A percentile compares a stretch with the other conserved stretches of the same genome.
phyloP scores from a whole-genome alignment of 2,113 vertebrate genomes.

The Cebidichthys violaceus region DNA sequence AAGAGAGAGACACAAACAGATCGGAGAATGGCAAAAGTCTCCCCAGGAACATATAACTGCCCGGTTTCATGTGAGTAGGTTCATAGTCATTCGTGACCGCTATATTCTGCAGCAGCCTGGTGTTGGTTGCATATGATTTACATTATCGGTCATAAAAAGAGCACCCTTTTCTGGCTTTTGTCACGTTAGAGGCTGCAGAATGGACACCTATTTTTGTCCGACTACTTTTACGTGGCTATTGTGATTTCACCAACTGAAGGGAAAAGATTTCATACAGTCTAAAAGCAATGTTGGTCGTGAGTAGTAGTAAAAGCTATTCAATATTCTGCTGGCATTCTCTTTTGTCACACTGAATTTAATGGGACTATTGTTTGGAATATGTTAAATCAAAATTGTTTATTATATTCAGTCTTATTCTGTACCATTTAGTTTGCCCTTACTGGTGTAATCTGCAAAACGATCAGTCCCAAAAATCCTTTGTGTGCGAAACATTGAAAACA shows the following conservation, averaged over 20 bases:
- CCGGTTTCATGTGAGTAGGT: conserved; percentile 10
- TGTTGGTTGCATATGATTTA: not conserved
- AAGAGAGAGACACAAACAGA: not conserved
- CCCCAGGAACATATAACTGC: conserved; percentile 24
- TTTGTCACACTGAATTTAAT: conserved; percentile 1
- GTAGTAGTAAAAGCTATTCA: conserved; percentile 3
- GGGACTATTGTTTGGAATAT: not conserved
- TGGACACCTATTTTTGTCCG: conserved; percentile 3
- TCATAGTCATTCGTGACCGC: not conserved
- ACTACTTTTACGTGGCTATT: not conserved
- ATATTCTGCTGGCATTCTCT: not conserved
- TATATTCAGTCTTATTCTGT: not conserved
- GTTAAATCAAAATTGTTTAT: not conserved
- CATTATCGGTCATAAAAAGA: not conserved
- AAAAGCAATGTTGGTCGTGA: not conserved
- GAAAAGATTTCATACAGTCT: conserved; percentile 12
- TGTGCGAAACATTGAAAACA: not conserved
- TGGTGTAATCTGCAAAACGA: not conserved
- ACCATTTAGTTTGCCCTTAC: not conserved
- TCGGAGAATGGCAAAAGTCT: conserved; percentile 12
- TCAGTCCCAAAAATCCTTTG: not conserved
- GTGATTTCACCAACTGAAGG: conserved; percentile 2
- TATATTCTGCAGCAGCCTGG: conserved; percentile 2
- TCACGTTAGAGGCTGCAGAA: not conserved
- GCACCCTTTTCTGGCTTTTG: not conserved